Evolutionary conservation across 1,140 invertebrate genomes (phyloP).

Genomic region (Tetragonula clypearis): DNA sequence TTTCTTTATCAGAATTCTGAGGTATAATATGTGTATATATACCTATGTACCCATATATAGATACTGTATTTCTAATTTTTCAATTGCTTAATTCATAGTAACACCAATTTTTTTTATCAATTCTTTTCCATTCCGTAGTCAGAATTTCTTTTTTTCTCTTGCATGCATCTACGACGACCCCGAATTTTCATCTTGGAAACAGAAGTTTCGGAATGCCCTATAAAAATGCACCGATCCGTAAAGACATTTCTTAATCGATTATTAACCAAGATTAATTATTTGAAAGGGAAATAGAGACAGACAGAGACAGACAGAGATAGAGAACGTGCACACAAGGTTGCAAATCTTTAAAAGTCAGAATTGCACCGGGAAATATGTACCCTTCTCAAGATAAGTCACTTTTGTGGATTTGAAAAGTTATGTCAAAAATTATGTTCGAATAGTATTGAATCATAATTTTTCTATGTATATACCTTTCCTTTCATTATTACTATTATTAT

Average conservation of each 20-base stretch:
- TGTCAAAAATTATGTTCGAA: slow-evolving; percentile 63
- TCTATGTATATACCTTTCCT: slow-evolving; percentile 19
- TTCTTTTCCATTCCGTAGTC: background rate
- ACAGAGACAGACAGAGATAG: slow-evolving; percentile 20
- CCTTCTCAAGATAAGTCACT: slow-evolving; percentile 68
- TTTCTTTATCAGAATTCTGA: slow-evolving; percentile 37
- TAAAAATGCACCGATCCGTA: slow-evolving; percentile 70
- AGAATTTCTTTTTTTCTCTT: background rate
- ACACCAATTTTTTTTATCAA: slow-evolving; percentile 16
- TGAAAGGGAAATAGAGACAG: background rate
- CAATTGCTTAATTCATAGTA: background rate
- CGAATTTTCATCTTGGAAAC: slow-evolving; percentile 36
- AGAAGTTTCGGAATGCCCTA: slow-evolving; percentile 70
- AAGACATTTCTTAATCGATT: slow-evolving; percentile 56
- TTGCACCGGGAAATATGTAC: slow-evolving; percentile 54
- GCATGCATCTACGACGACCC: slow-evolving; percentile 27
- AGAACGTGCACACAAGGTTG: slow-evolving; percentile 51
- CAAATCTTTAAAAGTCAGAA: slow-evolving; percentile 55
- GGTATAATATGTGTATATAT: slow-evolving; percentile 18
- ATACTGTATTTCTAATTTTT: slow-evolving; percentile 10
- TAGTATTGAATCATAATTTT: slow-evolving; percentile 44
- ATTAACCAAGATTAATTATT: slow-evolving; percentile 53
- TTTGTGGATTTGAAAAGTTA: slow-evolving; percentile 68
- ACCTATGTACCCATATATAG: too few relatives aligned
- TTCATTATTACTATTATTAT: slow-evolving; percentile 23